Percentiles rank a stretch among this genome's conserved stretches.
These are phyloP conservation scores for Halictus ligatus DNA, from an alignment of 2,888 invertebrate species.

Conservation along the genomic window DNA sequence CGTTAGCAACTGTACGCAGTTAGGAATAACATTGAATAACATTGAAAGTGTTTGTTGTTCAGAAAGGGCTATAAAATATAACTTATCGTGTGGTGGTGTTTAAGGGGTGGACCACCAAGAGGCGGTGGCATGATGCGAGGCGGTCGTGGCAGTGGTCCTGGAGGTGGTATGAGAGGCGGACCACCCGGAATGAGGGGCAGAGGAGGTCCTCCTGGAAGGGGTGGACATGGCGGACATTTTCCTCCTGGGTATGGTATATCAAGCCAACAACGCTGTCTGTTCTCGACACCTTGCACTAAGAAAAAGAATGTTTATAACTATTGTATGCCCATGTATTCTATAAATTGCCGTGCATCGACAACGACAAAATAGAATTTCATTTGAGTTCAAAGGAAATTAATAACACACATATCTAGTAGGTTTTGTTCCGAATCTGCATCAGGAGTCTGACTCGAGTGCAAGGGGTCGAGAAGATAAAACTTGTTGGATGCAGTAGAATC, in stretches of 20 bases:
- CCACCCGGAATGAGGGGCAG: slow-evolving; percentile 81
- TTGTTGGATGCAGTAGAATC: neutral
- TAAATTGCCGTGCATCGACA: neutral
- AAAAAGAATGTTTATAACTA: neutral
- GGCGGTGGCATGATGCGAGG: slow-evolving; percentile 82
- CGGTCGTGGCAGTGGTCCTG: slow-evolving; percentile 80
- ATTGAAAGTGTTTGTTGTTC: no score
- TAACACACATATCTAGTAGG: neutral
- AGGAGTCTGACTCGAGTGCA: neutral
- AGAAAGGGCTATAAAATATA: neutral
- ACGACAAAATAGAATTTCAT: neutral
- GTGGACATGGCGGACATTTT: slow-evolving; percentile 81
- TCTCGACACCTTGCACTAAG: neutral
- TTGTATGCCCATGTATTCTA: neutral
- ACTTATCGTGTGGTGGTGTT: neutral
- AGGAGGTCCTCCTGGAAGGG: slow-evolving; percentile 81
- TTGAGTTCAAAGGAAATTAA: neutral
- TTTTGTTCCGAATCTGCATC: neutral
- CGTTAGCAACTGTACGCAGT: no score
- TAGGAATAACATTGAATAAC: no score
- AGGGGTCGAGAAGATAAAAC: neutral
- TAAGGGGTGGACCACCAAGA: slow-evolving; percentile 78
- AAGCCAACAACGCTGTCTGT: neutral
- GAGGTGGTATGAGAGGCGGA: slow-evolving; percentile 81
- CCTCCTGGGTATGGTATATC: slow-evolving; percentile 77